Base-by-base conservation (phyloP, 2,113 vertebrate species). In the Struthidea cinerea region DNA sequence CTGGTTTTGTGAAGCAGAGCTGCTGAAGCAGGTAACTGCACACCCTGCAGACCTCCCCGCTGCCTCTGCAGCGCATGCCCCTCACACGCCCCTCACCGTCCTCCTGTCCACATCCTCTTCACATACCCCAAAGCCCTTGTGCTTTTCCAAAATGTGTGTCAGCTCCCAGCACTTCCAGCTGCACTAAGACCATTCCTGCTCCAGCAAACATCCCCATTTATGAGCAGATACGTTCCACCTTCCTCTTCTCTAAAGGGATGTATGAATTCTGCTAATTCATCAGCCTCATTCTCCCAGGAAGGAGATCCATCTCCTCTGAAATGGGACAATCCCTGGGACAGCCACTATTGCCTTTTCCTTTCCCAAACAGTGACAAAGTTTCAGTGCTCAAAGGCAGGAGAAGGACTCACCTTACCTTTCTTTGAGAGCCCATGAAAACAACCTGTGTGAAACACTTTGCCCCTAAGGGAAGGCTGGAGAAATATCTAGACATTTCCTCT, bases 41-140 rank as follows among this genome's bases (percentile, higher is more conserved):
- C 1, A 18, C 3, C 27, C 44, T 18, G 3, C 18, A 83, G 35
- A 47, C 27, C 63, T 33, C 20, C 33, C 11, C 0, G 0, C 84
- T 83, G 47, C 32, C 32, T 60, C 59, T 57, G 41, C 35, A 27
- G 14, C 30, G 73, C 3, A 7, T 2, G 3, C 2, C 13, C 20
- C 56, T 65, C 28, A 28, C 8, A 2, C 10, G 23, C 5, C 35
- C 41, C 42, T 17, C 41, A 6, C 10, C 1, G 0, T 47, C n/a
- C 61, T 61, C 50, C 39, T 83, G 55, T 35, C 47, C 47, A 32
- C 17, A 41, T 35, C 55, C 17, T 35, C 30, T 55, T n/a, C 79
- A 35, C 32, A 35, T 23, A 47, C 11, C 32, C 16, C 30, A 55
- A 24, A 42, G 52, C 19, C n/a, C 10, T 63, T 5, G 6, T 12